Conservation (phyloP, 1,140 invertebrate genomes). For the Pseudoatta argentina region DNA sequence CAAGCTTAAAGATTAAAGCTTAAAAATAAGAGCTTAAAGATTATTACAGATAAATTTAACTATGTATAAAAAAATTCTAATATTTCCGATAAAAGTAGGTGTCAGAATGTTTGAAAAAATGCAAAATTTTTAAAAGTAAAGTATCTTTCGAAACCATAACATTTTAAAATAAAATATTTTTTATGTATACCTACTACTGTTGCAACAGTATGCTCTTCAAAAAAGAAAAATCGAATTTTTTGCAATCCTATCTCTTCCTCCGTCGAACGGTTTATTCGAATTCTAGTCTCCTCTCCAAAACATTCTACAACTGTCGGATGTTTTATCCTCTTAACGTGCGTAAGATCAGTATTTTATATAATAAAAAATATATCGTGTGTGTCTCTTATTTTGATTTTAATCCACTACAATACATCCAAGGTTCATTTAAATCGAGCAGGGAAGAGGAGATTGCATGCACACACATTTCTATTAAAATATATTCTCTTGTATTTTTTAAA, state of each 20-base stretch:
- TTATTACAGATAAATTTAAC: background rate
- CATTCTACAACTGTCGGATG: background rate
- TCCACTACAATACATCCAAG: too few species aligned
- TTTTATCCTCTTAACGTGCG: background rate
- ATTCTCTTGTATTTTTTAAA: background rate
- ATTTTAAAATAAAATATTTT: constrained; percentile 14
- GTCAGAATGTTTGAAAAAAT: background rate
- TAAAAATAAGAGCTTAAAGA: too few species aligned
- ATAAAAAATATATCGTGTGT: background rate
- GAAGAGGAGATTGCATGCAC: too few species aligned
- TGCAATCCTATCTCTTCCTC: background rate
- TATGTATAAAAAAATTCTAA: background rate
- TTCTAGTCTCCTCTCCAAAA: too few species aligned
- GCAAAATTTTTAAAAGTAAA: background rate
- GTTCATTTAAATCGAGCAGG: too few species aligned
- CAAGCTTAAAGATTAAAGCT: background rate
- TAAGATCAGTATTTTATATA: background rate
- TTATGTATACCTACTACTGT: background rate
- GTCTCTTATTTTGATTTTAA: background rate
- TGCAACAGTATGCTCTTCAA: background rate
- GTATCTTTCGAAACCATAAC: background rate
- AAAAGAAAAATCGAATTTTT: background rate
- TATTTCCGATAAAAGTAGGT: background rate
- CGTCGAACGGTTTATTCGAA: too few species aligned
- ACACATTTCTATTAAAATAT: too few species aligned